Percentiles rank a stretch among this genome's conserved stretches.
Evolutionary conservation across 2,797 vertebrate genomes (phyloP).

Genomic region (Sebastes umbrosus): DNA sequence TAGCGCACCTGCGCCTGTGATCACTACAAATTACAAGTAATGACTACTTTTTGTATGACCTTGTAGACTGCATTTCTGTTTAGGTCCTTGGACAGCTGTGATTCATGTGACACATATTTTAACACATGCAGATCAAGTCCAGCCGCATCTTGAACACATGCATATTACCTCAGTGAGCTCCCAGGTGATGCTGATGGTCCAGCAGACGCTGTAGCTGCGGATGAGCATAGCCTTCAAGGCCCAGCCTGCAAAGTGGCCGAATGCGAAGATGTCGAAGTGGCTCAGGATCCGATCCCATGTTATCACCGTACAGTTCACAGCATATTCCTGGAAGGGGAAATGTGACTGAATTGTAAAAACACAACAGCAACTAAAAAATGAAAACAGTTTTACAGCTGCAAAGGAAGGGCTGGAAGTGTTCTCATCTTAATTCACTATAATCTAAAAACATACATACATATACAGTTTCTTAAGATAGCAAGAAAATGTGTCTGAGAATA

Average conservation of each 20-base stretch:
- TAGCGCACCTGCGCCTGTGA: too few relatives aligned
- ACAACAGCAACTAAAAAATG: not conserved
- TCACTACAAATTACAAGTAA: not conserved
- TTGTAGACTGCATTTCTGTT: not conserved
- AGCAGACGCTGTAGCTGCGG: constrained; percentile 94
- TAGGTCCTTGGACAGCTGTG: not conserved
- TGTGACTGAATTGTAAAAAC: not conserved
- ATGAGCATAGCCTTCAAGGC: constrained; percentile 96
- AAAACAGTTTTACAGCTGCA: not conserved
- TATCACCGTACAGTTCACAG: constrained; percentile 94
- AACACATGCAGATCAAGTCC: not conserved
- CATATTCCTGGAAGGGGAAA: constrained; percentile 87
- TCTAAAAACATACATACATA: not conserved
- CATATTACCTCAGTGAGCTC: constrained; percentile 93
- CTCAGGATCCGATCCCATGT: constrained; percentile 94
- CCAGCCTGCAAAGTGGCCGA: constrained; percentile 97
- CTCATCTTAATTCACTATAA: not conserved
- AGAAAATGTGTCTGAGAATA: not conserved
- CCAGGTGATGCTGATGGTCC: constrained; percentile 99
- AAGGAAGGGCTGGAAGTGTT: not conserved
- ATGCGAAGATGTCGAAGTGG: constrained; percentile 97
- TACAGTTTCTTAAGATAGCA: not conserved
- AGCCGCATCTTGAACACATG: constrained; percentile 36
- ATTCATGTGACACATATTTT: not conserved
- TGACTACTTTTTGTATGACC: not conserved